phyloP scores from a whole-genome alignment of 2,797 vertebrate species.

The Channa striata region DNA sequence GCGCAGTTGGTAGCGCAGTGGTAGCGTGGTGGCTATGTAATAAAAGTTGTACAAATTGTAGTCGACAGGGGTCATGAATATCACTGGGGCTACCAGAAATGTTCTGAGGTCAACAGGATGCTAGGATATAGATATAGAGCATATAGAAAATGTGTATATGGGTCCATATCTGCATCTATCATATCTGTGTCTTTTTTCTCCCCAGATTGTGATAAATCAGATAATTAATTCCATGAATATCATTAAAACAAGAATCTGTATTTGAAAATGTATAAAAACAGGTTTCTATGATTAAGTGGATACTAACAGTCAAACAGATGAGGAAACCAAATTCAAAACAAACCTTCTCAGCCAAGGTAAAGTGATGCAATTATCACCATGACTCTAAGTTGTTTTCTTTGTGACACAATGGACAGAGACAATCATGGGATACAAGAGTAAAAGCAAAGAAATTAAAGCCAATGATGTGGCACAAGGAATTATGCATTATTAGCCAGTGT shows the following conservation, averaged over 20 bases:
- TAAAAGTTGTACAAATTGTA: neutral
- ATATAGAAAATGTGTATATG: conserved; percentile 2
- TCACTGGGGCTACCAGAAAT: neutral
- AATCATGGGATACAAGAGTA: conserved; percentile 26
- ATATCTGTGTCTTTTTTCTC: too few relatives aligned
- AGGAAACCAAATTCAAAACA: conserved; percentile 11
- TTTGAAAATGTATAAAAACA: neutral
- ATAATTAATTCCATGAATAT: neutral
- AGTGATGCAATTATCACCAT: conserved; percentile 21
- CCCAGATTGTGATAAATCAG: neutral
- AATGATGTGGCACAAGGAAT: conserved; percentile 30
- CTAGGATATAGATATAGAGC: neutral
- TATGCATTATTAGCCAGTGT: conserved; percentile 30
- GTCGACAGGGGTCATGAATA: neutral
- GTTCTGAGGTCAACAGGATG: too few relatives aligned
- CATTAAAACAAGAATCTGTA: neutral
- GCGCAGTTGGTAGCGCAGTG: too few relatives aligned
- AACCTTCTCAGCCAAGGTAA: conserved; percentile 29
- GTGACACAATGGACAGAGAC: conserved; percentile 26
- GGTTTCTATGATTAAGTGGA: conserved; percentile 6
- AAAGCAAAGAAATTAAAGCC: conserved; percentile 31
- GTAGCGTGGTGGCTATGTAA: neutral
- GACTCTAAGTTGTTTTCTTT: conserved; percentile 38
- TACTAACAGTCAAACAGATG: conserved; percentile 8
- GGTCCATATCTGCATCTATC: neutral